Evolutionary conservation across 2,888 invertebrate species (phyloP), one percentile per base, ranked within the genome.

Genomic region (Cheilosia vernalis): DNA sequence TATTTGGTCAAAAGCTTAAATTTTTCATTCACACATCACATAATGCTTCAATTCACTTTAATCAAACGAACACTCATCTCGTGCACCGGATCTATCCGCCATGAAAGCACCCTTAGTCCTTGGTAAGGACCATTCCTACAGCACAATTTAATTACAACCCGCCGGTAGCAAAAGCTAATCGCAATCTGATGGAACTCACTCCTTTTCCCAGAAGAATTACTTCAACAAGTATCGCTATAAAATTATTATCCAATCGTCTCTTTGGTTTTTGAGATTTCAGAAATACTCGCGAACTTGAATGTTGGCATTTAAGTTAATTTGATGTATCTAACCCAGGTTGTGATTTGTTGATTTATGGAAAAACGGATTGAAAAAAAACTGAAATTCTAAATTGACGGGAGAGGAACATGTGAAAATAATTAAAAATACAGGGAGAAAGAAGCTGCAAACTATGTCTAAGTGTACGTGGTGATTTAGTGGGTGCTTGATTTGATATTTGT

Each of bases 321-420:
- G 53, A 67, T 64, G 47, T 55, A 58, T 70, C 69, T 42, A 63
- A 67, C 17, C 60, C 47, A 44, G 64, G 40, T 33, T 51, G 61
- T 49, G 53, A 51, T 44, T 56, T 69, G 67, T 74, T 60, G 76
- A 76, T 64, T 47, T 74, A 69, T 40, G 17, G n/a, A 19, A 61
- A 33, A 9, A 30, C 7, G 1, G 7, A 9, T 0, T 10, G 10
- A 10, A 33, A 33, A 37, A 37, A 37, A 37, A 13, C 1, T 37
- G 1, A 37, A 37, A 21, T 74, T 67, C 24, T 58, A 42, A 74
- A 70, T 58, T 69, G 83, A 84, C 67, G 63, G 63, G 58, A 53
- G 27, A 47, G 44, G 42, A 67, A 79, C 79, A 70, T 79, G 69
- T 21, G 70, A 76, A 79, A 84, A 84, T 84, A 79, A 84, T 79